Evolutionary conservation across 2,113 vertebrate species (phyloP).

Genomic region (Otus sunia): DNA sequence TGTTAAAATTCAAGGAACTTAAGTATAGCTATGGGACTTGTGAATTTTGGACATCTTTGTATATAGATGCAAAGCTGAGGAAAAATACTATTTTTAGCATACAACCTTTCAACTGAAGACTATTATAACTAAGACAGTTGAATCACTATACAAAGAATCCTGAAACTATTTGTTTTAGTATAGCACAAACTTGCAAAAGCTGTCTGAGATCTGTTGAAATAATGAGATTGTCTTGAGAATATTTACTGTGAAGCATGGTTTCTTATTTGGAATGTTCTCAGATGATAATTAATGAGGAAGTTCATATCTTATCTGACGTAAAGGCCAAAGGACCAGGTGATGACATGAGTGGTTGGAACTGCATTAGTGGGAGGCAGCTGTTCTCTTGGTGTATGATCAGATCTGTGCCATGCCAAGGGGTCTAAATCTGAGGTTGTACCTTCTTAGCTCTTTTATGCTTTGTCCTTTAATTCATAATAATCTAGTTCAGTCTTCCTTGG

Average conservation of each 20-base stretch:
- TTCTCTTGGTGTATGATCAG: neutral
- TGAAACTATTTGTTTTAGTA: neutral
- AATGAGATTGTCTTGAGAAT: neutral
- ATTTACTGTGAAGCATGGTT: accelerated
- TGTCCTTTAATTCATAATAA: neutral
- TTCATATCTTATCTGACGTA: neutral
- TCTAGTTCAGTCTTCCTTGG: neutral
- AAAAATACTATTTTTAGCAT: neutral
- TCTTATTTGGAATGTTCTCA: neutral
- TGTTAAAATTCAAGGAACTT: neutral
- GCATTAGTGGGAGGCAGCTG: neutral
- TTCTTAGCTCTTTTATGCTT: neutral
- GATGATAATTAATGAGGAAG: neutral
- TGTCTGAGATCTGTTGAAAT: neutral
- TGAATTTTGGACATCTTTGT: neutral
- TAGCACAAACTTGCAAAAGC: neutral
- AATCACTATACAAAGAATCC: neutral
- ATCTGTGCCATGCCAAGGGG: neutral
- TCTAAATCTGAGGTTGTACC: neutral
- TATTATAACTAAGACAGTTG: neutral
- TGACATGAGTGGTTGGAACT: neutral
- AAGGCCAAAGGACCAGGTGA: neutral
- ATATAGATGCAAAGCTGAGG: neutral
- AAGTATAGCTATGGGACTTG: neutral
- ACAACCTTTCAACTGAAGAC: neutral